Evolutionary conservation across 2,888 invertebrate genomes (phyloP).

Genomic region (Fabriciana adippe): DNA sequence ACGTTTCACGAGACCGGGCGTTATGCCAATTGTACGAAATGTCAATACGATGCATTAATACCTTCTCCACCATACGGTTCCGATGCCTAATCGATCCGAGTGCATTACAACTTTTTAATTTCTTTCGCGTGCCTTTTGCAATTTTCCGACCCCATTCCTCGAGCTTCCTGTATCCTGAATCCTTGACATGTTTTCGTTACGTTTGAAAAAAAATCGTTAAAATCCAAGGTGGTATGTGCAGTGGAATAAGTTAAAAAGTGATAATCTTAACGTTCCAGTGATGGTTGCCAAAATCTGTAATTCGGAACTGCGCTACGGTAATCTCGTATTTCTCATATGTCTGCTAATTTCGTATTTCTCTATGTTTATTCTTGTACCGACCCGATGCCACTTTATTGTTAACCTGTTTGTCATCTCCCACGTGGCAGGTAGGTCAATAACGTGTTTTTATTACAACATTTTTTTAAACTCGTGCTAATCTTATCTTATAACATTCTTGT

Average conservation of each 20-base stretch:
- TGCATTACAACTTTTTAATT: slow-evolving; percentile 44
- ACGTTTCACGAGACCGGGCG: slow-evolving; percentile 64
- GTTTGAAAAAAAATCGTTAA: slow-evolving; percentile 15
- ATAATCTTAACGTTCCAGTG: slow-evolving; percentile 42
- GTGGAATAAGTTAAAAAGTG: slow-evolving; percentile 36
- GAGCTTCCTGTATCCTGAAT: slow-evolving; percentile 2
- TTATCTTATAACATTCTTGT: not conserved
- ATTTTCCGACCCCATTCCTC: not conserved
- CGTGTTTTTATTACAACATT: not conserved
- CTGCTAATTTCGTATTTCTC: slow-evolving; percentile 48
- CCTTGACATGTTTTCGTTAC: slow-evolving; percentile 28
- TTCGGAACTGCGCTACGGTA: slow-evolving; percentile 55
- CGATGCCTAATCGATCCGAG: slow-evolving; percentile 39
- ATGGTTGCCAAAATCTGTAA: slow-evolving; percentile 60
- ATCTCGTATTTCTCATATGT: slow-evolving; percentile 29
- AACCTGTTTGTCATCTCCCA: slow-evolving; percentile 41
- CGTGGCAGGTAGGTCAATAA: slow-evolving; percentile 33
- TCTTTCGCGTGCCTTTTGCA: not conserved
- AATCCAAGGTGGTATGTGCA: slow-evolving; percentile 13
- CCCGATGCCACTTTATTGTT: slow-evolving; percentile 42
- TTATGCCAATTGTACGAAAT: slow-evolving; percentile 70
- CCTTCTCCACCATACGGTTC: slow-evolving; percentile 48
- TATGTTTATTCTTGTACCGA: slow-evolving; percentile 42
- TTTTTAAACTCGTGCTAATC: not conserved
- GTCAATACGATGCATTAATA: slow-evolving; percentile 79